Conservation (phyloP, 1,140 invertebrate genomes). For the silkworm (Bombyx mori) region ASM3026992v2 NC_085117.1:78001-78500, state of each 20-base stretch:
- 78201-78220: constrained; percentile 92
- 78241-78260: constrained; percentile 99
- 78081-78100: too few species aligned
- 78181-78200: constrained; percentile 47
- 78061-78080: too few species aligned
- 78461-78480: constrained; percentile 96
- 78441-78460: constrained; percentile 89
- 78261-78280: constrained; percentile 97
- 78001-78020: too few species aligned
- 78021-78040: too few species aligned
- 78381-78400: constrained; percentile 72
- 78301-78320: constrained; percentile 7
- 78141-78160: neutral
- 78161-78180: constrained; percentile 22
- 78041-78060: too few species aligned
- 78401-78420: constrained; percentile 76
- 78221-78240: constrained; percentile 99
- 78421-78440: constrained; percentile 76
- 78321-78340: too few species aligned
- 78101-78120: too few species aligned
- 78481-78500: constrained; percentile 95
- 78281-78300: constrained; percentile 91
- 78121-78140: too few species aligned
- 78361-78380: too few species aligned
- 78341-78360: too few species aligned